These are phyloP conservation scores for Thunnus thynnus DNA, from an alignment of 2,113 vertebrate genomes.

Conservation along the genomic window DNA sequence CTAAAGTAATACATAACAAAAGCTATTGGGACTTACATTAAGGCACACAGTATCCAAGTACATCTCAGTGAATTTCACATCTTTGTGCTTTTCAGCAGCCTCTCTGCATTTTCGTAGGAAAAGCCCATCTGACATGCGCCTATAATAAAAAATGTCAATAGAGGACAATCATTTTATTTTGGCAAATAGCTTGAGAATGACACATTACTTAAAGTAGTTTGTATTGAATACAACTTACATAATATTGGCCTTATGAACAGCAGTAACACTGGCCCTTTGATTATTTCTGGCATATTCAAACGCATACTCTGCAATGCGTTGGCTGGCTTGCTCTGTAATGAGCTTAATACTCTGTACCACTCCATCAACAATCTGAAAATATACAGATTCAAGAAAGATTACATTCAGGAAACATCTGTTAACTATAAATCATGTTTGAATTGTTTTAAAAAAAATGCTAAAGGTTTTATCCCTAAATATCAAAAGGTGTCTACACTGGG, in stretches of 20 bases:
- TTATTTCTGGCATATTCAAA: conserved; percentile 97
- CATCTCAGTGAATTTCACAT: conserved; percentile 98
- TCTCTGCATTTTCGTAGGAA: conserved; percentile 96
- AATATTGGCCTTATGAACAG: conserved; percentile 98
- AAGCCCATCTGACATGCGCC: conserved; percentile 98
- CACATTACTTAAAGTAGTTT: not conserved
- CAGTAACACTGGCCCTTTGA: conserved; percentile 92
- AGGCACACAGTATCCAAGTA: conserved; percentile 97
- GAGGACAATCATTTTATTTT: conserved; percentile 8
- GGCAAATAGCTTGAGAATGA: not conserved
- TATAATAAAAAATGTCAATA: conserved; percentile 62
- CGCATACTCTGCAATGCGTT: conserved; percentile 94
- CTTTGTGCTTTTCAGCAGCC: conserved; percentile 95
- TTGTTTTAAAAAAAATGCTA: not conserved
- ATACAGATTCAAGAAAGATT: not conserved
- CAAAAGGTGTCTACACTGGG: not conserved
- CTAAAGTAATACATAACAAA: not conserved
- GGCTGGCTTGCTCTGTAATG: conserved; percentile 94
- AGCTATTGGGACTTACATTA: conserved; percentile 87
- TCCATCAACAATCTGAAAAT: conserved; percentile 94
- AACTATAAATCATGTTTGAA: not conserved
- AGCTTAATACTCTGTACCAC: conserved; percentile 98
- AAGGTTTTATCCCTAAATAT: not conserved
- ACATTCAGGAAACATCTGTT: not conserved
- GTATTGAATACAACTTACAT: conserved; percentile 87